phyloP scores from a whole-genome alignment of 2,888 invertebrate species.

The Apodemia duryi region DNA sequence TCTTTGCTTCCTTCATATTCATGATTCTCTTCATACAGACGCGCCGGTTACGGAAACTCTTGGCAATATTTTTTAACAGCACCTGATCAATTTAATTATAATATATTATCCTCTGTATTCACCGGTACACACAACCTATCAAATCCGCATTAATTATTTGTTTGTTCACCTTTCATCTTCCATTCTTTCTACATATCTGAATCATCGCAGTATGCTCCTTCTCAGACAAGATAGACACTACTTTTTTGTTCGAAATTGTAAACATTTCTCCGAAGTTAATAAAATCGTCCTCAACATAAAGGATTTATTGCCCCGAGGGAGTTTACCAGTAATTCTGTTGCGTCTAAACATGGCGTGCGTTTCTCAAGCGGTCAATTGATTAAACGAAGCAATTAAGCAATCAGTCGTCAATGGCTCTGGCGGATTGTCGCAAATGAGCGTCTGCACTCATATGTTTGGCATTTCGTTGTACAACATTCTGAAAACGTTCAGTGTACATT shows the following conservation, averaged over 20 bases:
- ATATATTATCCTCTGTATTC: too few relatives aligned
- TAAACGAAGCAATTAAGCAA: conserved; percentile 79
- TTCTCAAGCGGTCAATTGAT: conserved; percentile 75
- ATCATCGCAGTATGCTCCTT: too few relatives aligned
- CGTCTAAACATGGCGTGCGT: conserved; percentile 49
- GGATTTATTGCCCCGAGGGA: conserved; percentile 65
- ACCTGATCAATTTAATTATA: too few relatives aligned
- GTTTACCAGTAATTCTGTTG: conserved; percentile 54
- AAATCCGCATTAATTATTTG: too few relatives aligned
- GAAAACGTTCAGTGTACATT: background rate
- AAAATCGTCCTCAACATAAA: conserved; percentile 57
- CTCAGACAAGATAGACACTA: background rate
- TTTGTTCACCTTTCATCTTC: too few relatives aligned
- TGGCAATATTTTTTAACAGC: too few relatives aligned
- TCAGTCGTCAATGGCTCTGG: conserved; percentile 63
- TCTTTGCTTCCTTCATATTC: too few relatives aligned
- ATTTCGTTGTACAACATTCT: conserved; percentile 3
- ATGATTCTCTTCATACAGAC: too few relatives aligned
- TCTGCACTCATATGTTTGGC: conserved; percentile 40
- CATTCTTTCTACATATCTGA: too few relatives aligned
- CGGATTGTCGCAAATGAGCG: conserved; percentile 72
- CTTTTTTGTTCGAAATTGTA: background rate
- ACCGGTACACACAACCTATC: too few relatives aligned
- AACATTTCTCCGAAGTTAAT: conserved; percentile 38
- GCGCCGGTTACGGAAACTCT: too few relatives aligned